These are phyloP conservation scores for Nyctalus aviator DNA, from an alignment of 2,797 vertebrate genomes.

Conservation along the genomic window DNA sequence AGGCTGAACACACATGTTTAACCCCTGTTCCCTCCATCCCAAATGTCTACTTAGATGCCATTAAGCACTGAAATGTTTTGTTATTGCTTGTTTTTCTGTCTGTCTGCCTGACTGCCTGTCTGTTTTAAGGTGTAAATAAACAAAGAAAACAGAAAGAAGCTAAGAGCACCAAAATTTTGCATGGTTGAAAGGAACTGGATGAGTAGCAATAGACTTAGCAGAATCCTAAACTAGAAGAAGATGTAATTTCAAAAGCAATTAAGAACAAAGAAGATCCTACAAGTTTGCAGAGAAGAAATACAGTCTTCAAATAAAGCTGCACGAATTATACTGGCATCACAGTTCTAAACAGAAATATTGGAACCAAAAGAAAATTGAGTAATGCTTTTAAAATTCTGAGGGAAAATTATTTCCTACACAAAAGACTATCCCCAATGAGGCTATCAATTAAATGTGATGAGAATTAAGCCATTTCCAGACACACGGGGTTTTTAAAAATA, in stretches of 20 bases:
- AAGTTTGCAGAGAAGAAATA: constrained; percentile 22
- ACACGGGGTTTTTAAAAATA: neutral
- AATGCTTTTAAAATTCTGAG: constrained; percentile 41
- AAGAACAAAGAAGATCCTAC: neutral
- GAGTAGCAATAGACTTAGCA: neutral
- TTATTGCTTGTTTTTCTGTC: neutral
- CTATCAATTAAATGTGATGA: constrained; percentile 8
- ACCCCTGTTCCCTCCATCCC: neutral
- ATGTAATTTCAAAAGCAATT: constrained; percentile 7
- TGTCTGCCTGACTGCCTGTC: neutral
- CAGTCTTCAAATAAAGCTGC: constrained; percentile 7
- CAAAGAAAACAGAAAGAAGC: neutral
- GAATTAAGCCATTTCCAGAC: constrained; percentile 20
- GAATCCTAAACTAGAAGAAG: constrained; percentile 2
- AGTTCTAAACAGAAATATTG: constrained; percentile 57
- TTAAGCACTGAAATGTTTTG: neutral
- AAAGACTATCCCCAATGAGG: neutral
- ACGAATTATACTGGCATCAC: constrained; percentile 39
- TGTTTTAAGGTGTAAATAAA: constrained; percentile 14
- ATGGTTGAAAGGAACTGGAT: neutral
- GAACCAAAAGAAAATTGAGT: constrained; percentile 56
- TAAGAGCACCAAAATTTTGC: neutral
- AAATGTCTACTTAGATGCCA: neutral
- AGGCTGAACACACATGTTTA: neutral
- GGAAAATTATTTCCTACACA: neutral